phyloP scores from a whole-genome alignment of 2,113 vertebrate species.

The Eulacestoma nigropectus region DNA sequence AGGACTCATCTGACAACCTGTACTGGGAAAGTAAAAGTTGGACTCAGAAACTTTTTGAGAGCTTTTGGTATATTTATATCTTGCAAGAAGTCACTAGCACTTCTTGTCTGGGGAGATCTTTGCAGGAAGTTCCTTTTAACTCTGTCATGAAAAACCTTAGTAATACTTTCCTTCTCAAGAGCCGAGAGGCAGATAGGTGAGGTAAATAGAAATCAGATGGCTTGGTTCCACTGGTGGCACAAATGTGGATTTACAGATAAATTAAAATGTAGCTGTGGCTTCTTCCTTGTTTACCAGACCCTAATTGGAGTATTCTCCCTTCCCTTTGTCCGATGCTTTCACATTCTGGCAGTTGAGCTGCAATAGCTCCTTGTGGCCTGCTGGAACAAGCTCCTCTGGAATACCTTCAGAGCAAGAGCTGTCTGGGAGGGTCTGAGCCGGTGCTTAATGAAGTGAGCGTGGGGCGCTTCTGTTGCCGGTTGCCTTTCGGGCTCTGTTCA shows the following conservation, averaged over 20 bases:
- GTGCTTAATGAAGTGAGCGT: fast-evolving
- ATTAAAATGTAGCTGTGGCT: background rate
- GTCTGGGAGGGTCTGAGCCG: background rate
- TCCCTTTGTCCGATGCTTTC: background rate
- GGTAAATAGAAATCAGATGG: background rate
- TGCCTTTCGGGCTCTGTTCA: background rate
- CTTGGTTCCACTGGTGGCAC: background rate
- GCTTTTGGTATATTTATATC: background rate
- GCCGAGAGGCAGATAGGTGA: background rate
- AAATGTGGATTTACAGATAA: background rate
- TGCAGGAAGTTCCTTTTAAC: background rate
- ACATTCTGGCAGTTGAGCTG: background rate
- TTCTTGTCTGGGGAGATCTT: background rate
- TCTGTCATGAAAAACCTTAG: background rate
- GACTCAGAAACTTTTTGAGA: background rate
- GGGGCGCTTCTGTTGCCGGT: fast-evolving
- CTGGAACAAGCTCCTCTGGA: background rate
- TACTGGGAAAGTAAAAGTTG: background rate
- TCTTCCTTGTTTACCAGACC: background rate
- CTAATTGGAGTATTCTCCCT: background rate
- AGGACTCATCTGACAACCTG: background rate
- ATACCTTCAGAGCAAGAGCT: background rate
- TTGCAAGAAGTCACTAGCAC: background rate
- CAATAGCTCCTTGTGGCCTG: background rate
- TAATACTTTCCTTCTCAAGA: background rate